Base-by-base conservation (phyloP, 2,113 vertebrate species). In the Mugil cephalus region DNA sequence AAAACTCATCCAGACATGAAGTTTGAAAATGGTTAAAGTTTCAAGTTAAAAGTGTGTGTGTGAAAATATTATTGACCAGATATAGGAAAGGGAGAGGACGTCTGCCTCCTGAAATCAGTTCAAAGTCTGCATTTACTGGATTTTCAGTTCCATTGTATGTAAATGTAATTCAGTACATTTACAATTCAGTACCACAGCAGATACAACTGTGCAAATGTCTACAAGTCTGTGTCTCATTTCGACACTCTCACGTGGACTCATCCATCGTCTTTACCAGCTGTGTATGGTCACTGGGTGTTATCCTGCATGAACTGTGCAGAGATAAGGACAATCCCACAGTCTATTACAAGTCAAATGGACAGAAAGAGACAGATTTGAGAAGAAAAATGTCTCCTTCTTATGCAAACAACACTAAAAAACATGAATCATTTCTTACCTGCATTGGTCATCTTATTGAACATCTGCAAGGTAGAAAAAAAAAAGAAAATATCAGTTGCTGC, bases 361-460 rank as follows among this genome's bases (percentile, higher is more conserved):
- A 30, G 24, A 30, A 30, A 30, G 2, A 30, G 3, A 30, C 24
- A 30, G 38, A 8, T 58, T 6, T 18, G 10, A 50, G 9, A 24
- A 56, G 1, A 14, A 42, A 17, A 17, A 8, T 1, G 5, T 7
- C 13, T 24, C 4, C 0, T 7, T 47, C 14, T 24, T 14, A 13
- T 39, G 3, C 5, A 1, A 13, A 34, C 35, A 12, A 42, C 4
- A 46, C 10, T 11, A 17, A 64, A n/a, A 69, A 53, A 47, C 2
- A 7, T 10, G 66, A 65, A 38, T 19, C 0, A 35, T 34, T 38
- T 80, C 94, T 93, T 95, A 98, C 96, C 96, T 93, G 94, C 87
- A 58, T 83, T 91, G 82, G 76, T 92, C 85, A 72, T 81, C 77
- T 91, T 94, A 68, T 92, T 91, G 84, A 90, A 91, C 73, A 94